phyloP scores from a whole-genome alignment of 2,113 vertebrate species.

The Rhipidura dahli region DNA sequence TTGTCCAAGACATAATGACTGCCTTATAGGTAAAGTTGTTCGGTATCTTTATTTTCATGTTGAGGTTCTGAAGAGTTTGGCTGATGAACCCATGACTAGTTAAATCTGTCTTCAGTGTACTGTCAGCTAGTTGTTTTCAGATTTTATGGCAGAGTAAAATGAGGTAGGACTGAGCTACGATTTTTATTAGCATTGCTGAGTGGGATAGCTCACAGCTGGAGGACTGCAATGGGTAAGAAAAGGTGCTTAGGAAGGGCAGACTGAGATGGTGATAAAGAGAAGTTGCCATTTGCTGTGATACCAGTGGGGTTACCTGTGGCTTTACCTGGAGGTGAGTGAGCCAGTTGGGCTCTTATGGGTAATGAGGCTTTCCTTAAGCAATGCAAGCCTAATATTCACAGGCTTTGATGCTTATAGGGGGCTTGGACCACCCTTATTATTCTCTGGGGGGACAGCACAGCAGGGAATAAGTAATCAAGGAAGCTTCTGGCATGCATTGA shows the following conservation, averaged over 20 bases:
- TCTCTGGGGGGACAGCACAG: background rate
- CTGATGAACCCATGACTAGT: background rate
- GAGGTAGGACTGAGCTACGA: background rate
- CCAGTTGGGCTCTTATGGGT: background rate
- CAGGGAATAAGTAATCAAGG: background rate
- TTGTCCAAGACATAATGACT: background rate
- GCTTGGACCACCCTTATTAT: background rate
- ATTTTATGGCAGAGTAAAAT: background rate
- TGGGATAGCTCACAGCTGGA: background rate
- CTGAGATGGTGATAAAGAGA: background rate
- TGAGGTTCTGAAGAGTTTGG: background rate
- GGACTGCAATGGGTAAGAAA: background rate
- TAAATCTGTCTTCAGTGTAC: background rate
- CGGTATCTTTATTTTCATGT: background rate
- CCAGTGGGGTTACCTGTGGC: background rate
- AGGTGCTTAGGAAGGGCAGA: background rate
- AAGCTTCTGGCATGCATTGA: background rate
- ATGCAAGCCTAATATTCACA: background rate
- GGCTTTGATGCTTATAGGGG: background rate
- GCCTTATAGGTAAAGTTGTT: background rate
- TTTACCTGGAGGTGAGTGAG: background rate
- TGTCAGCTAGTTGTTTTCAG: background rate
- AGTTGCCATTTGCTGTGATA: background rate
- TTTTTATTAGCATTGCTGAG: background rate
- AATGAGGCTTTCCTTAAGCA: background rate